These are phyloP conservation scores for Caenorhabditis panamensis DNA, from an alignment of 2,888 invertebrate species.

Conservation along the genomic window DNA sequence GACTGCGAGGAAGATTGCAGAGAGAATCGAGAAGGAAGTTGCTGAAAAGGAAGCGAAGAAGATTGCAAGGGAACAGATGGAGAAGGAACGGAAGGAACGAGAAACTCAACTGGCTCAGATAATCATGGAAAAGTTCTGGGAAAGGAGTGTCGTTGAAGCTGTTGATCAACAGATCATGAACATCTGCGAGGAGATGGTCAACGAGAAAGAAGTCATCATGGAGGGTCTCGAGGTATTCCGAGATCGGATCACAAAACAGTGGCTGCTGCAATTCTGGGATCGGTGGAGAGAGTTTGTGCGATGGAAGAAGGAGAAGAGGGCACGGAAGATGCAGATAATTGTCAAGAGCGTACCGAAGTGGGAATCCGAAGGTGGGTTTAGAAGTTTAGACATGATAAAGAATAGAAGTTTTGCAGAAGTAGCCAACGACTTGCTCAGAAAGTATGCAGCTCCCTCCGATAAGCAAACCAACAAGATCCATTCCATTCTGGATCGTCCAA, in stretches of 20 bases:
- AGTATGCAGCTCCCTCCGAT: slow-evolving; percentile 16
- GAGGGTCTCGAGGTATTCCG: slow-evolving; percentile 30
- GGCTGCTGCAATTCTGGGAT: slow-evolving; percentile 71
- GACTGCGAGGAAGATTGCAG: slow-evolving; percentile 22
- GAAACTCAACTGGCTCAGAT: slow-evolving; percentile 19
- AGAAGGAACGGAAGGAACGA: slow-evolving; percentile 23
- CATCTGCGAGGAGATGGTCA: slow-evolving; percentile 34
- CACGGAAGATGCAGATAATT: slow-evolving; percentile 17
- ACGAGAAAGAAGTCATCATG: slow-evolving; percentile 33
- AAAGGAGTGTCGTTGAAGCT: neutral
- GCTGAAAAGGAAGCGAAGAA: slow-evolving; percentile 23
- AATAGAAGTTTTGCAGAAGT: slow-evolving; percentile 17
- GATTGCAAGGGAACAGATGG: slow-evolving; percentile 19
- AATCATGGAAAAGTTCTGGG: slow-evolving; percentile 33
- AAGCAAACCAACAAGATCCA: neutral
- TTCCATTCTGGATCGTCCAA: neutral
- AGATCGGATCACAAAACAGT: slow-evolving; percentile 43
- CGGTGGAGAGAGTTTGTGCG: slow-evolving; percentile 64
- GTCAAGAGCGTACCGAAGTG: slow-evolving; percentile 48
- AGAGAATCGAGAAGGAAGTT: slow-evolving; percentile 30
- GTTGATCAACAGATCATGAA: slow-evolving; percentile 26
- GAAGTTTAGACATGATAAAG: neutral
- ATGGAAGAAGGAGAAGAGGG: slow-evolving; percentile 42
- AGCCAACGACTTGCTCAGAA: slow-evolving; percentile 1
- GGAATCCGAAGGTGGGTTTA: slow-evolving; percentile 49